Evolutionary conservation across 2,113 vertebrate genomes (phyloP).

Genomic region (Saccopteryx bilineata): DNA sequence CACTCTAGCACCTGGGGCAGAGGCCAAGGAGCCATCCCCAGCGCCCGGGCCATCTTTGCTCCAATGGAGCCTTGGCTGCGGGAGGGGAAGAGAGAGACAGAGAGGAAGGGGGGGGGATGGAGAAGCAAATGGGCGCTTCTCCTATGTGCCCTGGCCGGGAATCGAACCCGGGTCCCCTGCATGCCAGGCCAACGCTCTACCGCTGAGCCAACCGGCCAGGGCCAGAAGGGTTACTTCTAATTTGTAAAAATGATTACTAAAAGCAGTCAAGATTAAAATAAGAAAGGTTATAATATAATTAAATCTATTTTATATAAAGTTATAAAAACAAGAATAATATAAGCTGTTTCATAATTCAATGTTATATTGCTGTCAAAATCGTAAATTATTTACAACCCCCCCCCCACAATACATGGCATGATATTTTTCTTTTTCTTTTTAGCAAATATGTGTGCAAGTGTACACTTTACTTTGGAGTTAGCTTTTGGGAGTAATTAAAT

Average conservation of each 20-base stretch:
- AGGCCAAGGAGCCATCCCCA: too few relatives aligned
- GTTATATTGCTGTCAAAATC: not conserved
- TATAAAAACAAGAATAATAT: conserved; percentile 31
- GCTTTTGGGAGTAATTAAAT: conserved; percentile 46
- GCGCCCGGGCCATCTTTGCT: too few relatives aligned
- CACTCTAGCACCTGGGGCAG: too few relatives aligned
- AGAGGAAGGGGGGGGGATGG: too few relatives aligned
- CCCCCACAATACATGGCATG: not conserved
- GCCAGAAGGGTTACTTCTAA: conserved; percentile 53
- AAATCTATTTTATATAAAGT: conserved; percentile 46
- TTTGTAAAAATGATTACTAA: conserved; percentile 60
- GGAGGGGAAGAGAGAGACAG: too few relatives aligned
- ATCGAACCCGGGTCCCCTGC: too few relatives aligned
- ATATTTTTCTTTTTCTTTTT: not conserved
- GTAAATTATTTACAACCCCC: not conserved
- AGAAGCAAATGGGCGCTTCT: too few relatives aligned
- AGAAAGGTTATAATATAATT: conserved; percentile 30
- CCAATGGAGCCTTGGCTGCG: too few relatives aligned
- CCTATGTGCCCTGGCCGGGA: too few relatives aligned
- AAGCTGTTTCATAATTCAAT: conserved; percentile 15
- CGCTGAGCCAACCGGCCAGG: too few relatives aligned
- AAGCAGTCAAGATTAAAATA: conserved; percentile 57
- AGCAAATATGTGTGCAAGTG: not conserved
- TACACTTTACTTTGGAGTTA: conserved; percentile 27
- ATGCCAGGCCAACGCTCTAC: too few relatives aligned